Conservation (phyloP, 2,888 invertebrate species). For the Agrypnus murinus region DNA sequence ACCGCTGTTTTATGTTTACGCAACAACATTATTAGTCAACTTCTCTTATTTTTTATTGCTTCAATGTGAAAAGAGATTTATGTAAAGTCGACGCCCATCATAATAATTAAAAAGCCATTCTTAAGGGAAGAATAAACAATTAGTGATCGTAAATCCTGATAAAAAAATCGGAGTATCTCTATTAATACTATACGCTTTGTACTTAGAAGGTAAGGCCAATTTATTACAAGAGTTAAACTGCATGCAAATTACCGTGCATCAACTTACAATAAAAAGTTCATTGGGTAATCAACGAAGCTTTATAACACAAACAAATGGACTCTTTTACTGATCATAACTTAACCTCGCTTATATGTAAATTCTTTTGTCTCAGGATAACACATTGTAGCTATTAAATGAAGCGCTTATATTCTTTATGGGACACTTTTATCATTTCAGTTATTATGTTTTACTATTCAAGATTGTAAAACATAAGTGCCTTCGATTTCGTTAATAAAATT, state of each 20-base stretch:
- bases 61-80: constrained; percentile 5
- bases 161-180: constrained; percentile 40
- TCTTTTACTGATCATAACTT: constrained; percentile 31
- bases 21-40: too few relatives aligned
- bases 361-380: constrained; percentile 30
- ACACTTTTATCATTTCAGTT: constrained; percentile 1
- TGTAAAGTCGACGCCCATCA: constrained; percentile 26
- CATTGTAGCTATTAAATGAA: neutral
- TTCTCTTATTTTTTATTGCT: neutral
- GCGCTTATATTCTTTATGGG: neutral
- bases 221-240: constrained; percentile 40
- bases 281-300: constrained; percentile 43
- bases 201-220: constrained; percentile 37
- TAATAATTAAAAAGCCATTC: constrained; percentile 29
- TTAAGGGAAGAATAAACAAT: constrained; percentile 33
- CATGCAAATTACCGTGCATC: constrained; percentile 41
- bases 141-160: constrained; percentile 31
- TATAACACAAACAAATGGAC: constrained; percentile 41
- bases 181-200: constrained; percentile 29
- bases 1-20: too few relatives aligned
- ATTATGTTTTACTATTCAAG: too few relatives aligned
- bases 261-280: constrained; percentile 44
- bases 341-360: constrained; percentile 29
- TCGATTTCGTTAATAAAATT: constrained; percentile 1
- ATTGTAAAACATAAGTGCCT: too few relatives aligned